These are phyloP conservation scores for Eremobia ochroleuca DNA, from an alignment of 2,888 invertebrate species.

Conservation along the genomic window DNA sequence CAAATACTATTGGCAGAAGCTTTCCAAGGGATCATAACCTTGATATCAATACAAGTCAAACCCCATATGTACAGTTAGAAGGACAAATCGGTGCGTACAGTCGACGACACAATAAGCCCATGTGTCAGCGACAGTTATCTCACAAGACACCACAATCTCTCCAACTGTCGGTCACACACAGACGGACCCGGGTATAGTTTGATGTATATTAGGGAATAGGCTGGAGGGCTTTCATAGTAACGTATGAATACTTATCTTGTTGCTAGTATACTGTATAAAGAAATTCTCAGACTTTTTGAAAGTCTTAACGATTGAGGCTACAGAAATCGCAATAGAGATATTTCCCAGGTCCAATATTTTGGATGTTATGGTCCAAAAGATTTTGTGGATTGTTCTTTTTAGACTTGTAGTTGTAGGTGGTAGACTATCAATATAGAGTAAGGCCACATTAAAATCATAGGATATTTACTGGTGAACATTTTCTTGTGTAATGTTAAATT, in stretches of 20 bases:
- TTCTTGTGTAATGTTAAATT: not conserved
- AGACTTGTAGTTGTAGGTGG: not conserved
- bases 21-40: constrained; percentile 34
- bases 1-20: constrained; percentile 22
- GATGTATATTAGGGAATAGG: constrained; percentile 32
- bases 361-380: not conserved
- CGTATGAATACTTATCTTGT: constrained; percentile 21
- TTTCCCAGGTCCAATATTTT: no score
- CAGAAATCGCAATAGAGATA: not conserved
- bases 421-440: not conserved
- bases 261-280: not conserved
- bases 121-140: constrained; percentile 67
- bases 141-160: constrained; percentile 68
- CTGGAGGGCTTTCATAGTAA: constrained; percentile 19
- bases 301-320: not conserved
- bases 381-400: not conserved
- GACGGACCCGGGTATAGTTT: constrained; percentile 52
- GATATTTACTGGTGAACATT: not conserved
- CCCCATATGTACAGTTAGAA: constrained; percentile 28
- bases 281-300: not conserved
- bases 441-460: not conserved
- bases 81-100: constrained; percentile 52
- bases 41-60: constrained; percentile 25
- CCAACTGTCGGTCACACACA: constrained; percentile 64
- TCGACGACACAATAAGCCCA: constrained; percentile 65